Conservation (phyloP, 2,113 vertebrate genomes). For the Cepphus grylle region DNA sequence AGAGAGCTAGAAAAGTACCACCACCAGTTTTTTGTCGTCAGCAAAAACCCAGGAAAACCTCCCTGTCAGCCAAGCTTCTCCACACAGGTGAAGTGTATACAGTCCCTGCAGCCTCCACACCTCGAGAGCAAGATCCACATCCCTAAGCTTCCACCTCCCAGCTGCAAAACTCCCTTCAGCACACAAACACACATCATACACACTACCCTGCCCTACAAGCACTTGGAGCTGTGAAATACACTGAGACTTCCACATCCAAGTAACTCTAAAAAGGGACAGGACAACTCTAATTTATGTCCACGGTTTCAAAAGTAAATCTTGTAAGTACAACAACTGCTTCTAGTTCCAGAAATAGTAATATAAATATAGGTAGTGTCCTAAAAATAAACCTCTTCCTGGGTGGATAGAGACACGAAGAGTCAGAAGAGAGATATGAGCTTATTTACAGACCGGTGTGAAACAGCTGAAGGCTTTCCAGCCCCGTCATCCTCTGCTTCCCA, state of each 20-base stretch:
- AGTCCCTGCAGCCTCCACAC: not conserved
- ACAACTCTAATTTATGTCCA: not conserved
- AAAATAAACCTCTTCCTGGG: not conserved
- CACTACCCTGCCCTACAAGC: not conserved
- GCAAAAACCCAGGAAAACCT: not conserved
- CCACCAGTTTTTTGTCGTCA: not conserved
- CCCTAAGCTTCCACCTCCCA: not conserved
- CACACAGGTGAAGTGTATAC: rapidly evolving
- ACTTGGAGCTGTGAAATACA: not conserved
- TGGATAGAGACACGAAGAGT: not conserved
- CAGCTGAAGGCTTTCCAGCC: not conserved
- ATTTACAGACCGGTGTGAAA: not conserved
- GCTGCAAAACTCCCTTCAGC: not conserved
- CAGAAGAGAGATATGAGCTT: not conserved
- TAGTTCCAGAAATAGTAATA: not conserved
- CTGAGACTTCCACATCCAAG: not conserved
- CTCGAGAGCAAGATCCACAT: not conserved
- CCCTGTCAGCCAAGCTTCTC: not conserved
- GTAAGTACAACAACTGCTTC: not conserved
- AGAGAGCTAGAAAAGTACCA: not conserved
- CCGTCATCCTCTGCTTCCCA: not conserved
- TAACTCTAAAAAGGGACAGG: not conserved
- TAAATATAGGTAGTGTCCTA: not conserved
- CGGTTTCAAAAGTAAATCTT: not conserved
- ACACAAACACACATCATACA: rapidly evolving